phyloP scores from a whole-genome alignment of 2,888 invertebrate species.

The Perdita meconis region DNA sequence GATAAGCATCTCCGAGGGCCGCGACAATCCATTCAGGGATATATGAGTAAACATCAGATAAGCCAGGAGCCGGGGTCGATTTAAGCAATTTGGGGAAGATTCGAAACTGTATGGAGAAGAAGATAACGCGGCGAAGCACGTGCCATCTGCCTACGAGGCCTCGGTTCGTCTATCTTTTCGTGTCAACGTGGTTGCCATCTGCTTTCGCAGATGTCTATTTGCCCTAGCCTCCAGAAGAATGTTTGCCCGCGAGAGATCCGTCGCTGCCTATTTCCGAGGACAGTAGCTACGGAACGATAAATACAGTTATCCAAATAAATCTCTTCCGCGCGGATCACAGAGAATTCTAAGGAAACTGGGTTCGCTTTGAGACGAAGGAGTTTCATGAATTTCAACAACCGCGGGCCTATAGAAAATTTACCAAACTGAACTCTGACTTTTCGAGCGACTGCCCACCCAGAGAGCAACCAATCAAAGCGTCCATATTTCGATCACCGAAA shows the following conservation, averaged over 20 bases:
- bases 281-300: conserved; percentile 45
- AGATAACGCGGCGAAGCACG: conserved; percentile 64
- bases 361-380: background rate
- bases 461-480: background rate
- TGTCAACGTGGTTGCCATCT: conserved; percentile 64
- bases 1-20: conserved; percentile 27
- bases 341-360: background rate
- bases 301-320: conserved; percentile 41
- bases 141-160: conserved; percentile 64
- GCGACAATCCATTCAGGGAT: conserved; percentile 10
- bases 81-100: conserved; percentile 49
- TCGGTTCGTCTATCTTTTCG: conserved; percentile 51
- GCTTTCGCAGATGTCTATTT: conserved; percentile 69
- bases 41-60: conserved; percentile 43
- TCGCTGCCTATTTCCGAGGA: conserved; percentile 21
- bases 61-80: conserved; percentile 23
- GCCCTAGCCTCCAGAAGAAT: conserved; percentile 49
- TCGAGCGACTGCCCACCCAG: background rate
- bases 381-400: no score
- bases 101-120: conserved; percentile 46
- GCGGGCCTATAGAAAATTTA: no score
- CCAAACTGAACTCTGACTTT: no score
- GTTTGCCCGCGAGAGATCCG: conserved; percentile 57
- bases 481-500: background rate
- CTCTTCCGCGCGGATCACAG: conserved; percentile 17